These are phyloP conservation scores for Cydia fagiglandana DNA, from an alignment of 1,140 invertebrate genomes.

Conservation along the genomic window DNA sequence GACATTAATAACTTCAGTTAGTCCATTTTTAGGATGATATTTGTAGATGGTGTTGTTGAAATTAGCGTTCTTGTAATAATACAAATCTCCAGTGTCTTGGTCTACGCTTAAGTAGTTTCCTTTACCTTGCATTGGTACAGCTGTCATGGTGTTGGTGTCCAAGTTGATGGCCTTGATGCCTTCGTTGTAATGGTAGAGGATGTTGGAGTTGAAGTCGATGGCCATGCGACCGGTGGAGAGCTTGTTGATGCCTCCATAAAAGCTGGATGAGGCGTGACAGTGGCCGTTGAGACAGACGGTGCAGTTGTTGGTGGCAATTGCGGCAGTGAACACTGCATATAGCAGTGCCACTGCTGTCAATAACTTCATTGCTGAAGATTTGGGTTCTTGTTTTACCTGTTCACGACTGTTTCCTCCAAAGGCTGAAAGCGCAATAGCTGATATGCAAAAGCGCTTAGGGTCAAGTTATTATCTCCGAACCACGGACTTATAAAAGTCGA, in stretches of 20 bases:
- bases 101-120: neutral
- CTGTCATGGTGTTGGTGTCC: neutral
- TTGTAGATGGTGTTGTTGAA: conserved; percentile 5
- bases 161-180: neutral
- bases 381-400: neutral
- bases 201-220: conserved; percentile 1
- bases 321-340: neutral
- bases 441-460: neutral
- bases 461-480: neutral
- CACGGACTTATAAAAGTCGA: neutral
- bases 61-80: neutral
- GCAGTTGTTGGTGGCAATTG: neutral
- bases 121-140: neutral
- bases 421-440: neutral
- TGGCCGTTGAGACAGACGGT: conserved; percentile 5
- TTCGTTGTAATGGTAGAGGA: neutral
- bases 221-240: neutral
- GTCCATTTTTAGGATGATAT: neutral
- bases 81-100: neutral
- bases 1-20: neutral
- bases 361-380: neutral
- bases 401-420: neutral
- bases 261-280: neutral
- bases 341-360: neutral
- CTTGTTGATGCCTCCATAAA: neutral